A percentile compares a stretch with the other conserved stretches of the same genome.
Conservation (phyloP, 2,888 invertebrate genomes). For the Drosophila rellima region DNA sequence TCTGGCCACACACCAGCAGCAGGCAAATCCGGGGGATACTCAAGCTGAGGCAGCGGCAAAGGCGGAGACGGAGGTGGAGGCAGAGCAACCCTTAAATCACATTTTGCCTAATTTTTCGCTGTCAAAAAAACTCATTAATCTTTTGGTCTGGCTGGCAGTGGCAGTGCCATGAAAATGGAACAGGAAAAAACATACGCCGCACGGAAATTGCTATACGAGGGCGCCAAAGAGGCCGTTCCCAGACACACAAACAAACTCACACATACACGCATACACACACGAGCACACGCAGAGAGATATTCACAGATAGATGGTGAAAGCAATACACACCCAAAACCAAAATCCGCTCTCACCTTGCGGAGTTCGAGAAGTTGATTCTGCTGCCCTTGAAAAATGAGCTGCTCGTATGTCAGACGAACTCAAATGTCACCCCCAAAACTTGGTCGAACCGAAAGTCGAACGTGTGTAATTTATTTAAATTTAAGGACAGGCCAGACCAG, state of each 20-base stretch:
- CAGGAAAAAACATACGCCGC: constrained; percentile 73
- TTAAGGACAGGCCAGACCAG: constrained; percentile 48
- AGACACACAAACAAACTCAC: constrained; percentile 39
- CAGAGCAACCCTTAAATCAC: constrained; percentile 79
- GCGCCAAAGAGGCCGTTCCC: constrained; percentile 53
- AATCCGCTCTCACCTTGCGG: constrained; percentile 58
- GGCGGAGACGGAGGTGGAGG: constrained; percentile 11
- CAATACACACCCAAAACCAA: constrained; percentile 24
- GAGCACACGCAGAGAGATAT: constrained; percentile 29
- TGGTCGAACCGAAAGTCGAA: constrained; percentile 71
- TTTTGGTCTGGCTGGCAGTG: constrained; percentile 73
- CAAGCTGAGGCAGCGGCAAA: neutral
- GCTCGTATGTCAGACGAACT: constrained; percentile 72
- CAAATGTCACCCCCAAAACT: constrained; percentile 68
- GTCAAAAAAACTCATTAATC: constrained; percentile 84
- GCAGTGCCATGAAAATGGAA: constrained; percentile 65
- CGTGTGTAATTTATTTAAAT: constrained; percentile 80
- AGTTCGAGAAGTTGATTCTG: constrained; percentile 58
- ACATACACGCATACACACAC: constrained; percentile 25
- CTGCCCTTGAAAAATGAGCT: constrained; percentile 78
- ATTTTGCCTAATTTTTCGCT: constrained; percentile 84
- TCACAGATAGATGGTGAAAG: constrained; percentile 22
- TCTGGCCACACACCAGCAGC: constrained; percentile 64
- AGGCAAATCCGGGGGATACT: constrained; percentile 16
- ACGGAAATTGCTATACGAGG: constrained; percentile 76